These are phyloP conservation scores for Heteronetta atricapilla DNA, from an alignment of 2,113 vertebrate genomes.

Conservation along the genomic window DNA sequence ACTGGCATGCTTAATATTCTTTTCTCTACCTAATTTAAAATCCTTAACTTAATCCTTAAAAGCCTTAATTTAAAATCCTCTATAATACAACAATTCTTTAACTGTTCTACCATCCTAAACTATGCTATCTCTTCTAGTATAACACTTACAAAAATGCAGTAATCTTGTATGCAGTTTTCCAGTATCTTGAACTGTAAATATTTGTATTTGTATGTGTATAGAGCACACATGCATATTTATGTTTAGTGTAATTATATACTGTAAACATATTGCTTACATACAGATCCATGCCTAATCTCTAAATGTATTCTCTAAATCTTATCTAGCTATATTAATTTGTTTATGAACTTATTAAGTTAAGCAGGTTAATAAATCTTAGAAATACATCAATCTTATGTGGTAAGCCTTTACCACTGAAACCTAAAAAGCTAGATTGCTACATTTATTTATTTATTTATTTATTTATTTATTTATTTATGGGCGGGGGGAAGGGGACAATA, in stretches of 20 bases:
- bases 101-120: neutral
- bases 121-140: neutral
- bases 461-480: no score
- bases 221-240: neutral
- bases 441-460: no score
- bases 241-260: neutral
- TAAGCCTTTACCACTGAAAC: neutral
- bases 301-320: no score
- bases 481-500: no score
- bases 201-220: neutral
- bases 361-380: neutral
- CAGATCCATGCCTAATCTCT: neutral
- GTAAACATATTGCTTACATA: neutral
- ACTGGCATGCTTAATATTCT: fast-evolving
- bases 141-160: neutral
- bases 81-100: neutral
- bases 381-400: neutral
- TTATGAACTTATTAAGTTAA: neutral
- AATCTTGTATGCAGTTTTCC: neutral
- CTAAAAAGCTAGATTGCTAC: neutral
- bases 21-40: neutral
- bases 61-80: neutral
- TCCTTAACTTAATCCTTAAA: neutral
- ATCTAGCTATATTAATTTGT: neutral
- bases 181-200: neutral